A percentile compares a stretch with the other conserved stretches of the same genome.
Conservation (phyloP, 1,140 invertebrate species). For the Mylabris phalerata region DNA sequence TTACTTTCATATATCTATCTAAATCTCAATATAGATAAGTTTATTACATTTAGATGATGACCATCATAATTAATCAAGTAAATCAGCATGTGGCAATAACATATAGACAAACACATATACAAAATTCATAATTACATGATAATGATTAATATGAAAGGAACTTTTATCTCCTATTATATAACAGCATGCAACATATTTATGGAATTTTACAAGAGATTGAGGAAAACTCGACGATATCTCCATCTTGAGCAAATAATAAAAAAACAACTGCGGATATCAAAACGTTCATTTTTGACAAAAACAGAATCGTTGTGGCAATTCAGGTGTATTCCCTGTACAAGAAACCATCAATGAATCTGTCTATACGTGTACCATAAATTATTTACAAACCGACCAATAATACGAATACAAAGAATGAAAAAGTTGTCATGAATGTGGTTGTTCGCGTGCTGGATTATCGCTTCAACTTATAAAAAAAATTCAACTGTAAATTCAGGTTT, state of each 20-base stretch:
- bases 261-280: neutral
- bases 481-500: slow-evolving; percentile 8
- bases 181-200: no score
- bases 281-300: no score
- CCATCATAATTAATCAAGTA: slow-evolving; percentile 8
- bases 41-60: neutral
- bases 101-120: neutral
- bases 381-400: no score
- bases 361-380: no score
- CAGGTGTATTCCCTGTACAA: slow-evolving; percentile 1
- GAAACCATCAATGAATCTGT: slow-evolving; percentile 11
- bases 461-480: slow-evolving; percentile 1
- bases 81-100: slow-evolving; percentile 5
- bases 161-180: neutral
- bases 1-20: no score
- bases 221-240: neutral
- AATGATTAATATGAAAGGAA: slow-evolving; percentile 11
- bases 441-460: slow-evolving; percentile 8
- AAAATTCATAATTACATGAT: slow-evolving; percentile 6
- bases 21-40: no score
- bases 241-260: slow-evolving; percentile 6
- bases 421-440: slow-evolving; percentile 4
- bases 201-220: no score
- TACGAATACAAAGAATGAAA: neutral
- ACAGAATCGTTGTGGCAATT: neutral